Evolutionary conservation across 2,888 invertebrate species (phyloP), one percentile per base, ranked within the genome.

Genomic region (Drosophila kuntzei): DNA sequence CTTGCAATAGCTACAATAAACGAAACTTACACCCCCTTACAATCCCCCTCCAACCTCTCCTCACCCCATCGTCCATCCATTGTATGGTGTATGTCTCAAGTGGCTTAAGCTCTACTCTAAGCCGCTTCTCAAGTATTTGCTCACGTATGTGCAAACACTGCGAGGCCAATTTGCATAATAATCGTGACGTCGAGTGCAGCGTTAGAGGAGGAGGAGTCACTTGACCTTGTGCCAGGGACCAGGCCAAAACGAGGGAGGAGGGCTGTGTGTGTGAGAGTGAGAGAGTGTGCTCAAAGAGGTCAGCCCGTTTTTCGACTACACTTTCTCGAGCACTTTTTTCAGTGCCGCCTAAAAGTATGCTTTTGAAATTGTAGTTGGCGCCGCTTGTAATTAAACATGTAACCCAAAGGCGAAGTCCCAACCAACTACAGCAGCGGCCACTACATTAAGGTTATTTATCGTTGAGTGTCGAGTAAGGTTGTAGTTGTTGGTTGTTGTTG

Each of bases 371-470:
- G 51, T 50, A 63, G 69, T 39, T 46, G 64, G 44, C 32, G 63
- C 60, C 57, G 59, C 62, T 41, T 67, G 79, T 87, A 82, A 82
- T 82, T 80, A 80, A 84, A 78, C 70, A 71, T 68, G 75, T 66
- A 61, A 62, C 57, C 60, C 58, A 59, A 58, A 60, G 80, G 53
- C 50, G 64, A 47, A 54, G 55, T 36, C 8, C 25, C 27, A 20
- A 39, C 11, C 18, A n/a, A 16, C 43, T 36, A 71, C 75, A 70
- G 74, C 77, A 59, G 49, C 63, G 67, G 63, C 70, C 73, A 89
- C 85, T 85, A 89, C 87, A 89, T 89, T 89, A 85, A 81, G 79
- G 89, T 89, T 87, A 85, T 85, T 89, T 85, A 85, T 85, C 63
- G 82, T 64, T 66, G 50, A 78, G 82, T 81, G 72, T 57, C 50